Evolutionary conservation across 1,140 invertebrate genomes (phyloP).

Genomic region (Patella vulgata): DNA sequence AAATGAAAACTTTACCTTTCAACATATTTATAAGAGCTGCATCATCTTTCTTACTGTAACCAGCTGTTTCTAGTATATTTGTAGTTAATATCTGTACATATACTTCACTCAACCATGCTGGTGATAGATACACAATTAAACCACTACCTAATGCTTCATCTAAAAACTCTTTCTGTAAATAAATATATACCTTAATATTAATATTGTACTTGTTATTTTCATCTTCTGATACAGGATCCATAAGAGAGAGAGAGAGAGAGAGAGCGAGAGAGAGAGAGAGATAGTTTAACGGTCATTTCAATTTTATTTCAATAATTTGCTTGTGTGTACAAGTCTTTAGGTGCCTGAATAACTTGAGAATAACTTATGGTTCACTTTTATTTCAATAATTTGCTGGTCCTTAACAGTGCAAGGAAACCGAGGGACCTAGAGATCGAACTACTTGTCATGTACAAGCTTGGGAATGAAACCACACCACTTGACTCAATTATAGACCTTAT

Average conservation of each 20-base stretch:
- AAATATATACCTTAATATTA: constrained; percentile 11
- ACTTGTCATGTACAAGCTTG: too few relatives aligned
- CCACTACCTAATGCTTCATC: constrained; percentile 91
- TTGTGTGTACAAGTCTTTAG: constrained; percentile 1
- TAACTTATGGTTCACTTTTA: constrained; percentile 26
- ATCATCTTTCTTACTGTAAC: constrained; percentile 72
- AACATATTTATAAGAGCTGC: constrained; percentile 80
- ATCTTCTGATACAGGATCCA: constrained; percentile 9
- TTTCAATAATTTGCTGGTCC: too few relatives aligned
- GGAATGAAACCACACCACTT: too few relatives aligned
- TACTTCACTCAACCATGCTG: constrained; percentile 89
- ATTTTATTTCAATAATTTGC: too few relatives aligned
- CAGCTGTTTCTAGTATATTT: constrained; percentile 78
- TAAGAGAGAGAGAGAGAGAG: too few relatives aligned
- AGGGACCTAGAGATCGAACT: too few relatives aligned
- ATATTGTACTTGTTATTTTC: constrained; percentile 11
- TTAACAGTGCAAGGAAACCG: too few relatives aligned
- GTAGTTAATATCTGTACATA: constrained; percentile 85
- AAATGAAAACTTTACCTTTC: too few relatives aligned
- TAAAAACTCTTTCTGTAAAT: constrained; percentile 82
- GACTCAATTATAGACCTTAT: too few relatives aligned
- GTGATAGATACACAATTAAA: constrained; percentile 88
- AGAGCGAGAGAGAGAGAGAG: too few relatives aligned
- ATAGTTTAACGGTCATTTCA: too few relatives aligned
- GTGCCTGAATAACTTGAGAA: constrained; percentile 20